Conservation (phyloP, 2,888 invertebrate genomes). For the Tetragonisca angustula region DNA sequence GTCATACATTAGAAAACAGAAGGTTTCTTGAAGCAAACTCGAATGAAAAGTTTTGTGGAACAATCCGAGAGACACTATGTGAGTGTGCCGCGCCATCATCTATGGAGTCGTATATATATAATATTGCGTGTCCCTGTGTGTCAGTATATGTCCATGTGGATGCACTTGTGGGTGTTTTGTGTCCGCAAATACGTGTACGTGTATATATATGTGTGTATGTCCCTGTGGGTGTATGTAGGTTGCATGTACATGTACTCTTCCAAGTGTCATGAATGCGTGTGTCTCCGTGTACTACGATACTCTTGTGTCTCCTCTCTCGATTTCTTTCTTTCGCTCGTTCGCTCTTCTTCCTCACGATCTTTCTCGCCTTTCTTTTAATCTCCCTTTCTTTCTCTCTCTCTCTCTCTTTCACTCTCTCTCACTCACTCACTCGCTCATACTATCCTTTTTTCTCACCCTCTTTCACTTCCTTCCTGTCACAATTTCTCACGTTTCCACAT, state of each 20-base stretch:
- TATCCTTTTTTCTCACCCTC: not conserved
- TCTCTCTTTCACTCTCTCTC: constrained; percentile 33
- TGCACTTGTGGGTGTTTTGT: constrained; percentile 73
- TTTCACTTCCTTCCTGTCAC: constrained; percentile 31
- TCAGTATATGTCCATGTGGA: constrained; percentile 72
- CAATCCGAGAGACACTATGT: constrained; percentile 85
- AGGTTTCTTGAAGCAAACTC: constrained; percentile 85
- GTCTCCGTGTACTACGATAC: constrained; percentile 76
- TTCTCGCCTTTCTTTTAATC: constrained; percentile 43
- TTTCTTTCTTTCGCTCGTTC: constrained; percentile 65
- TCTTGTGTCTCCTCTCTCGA: constrained; percentile 79
- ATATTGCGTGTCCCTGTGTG: constrained; percentile 81
- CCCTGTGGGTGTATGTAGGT: constrained; percentile 67
- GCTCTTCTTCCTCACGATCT: constrained; percentile 47
- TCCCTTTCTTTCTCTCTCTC: constrained; percentile 29
- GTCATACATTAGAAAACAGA: constrained; percentile 85
- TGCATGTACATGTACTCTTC: constrained; percentile 35
- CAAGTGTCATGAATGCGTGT: constrained; percentile 61
- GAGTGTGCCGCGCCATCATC: constrained; percentile 85
- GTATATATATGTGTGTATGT: constrained; percentile 55
- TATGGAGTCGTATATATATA: constrained; percentile 84
- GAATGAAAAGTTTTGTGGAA: constrained; percentile 84
- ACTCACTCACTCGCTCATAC: constrained; percentile 21
- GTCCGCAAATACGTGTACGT: constrained; percentile 66
- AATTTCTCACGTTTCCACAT: constrained; percentile 2